Evolutionary conservation across 2,888 invertebrate species (phyloP).

Genomic region (Latheticus oryzae): DNA sequence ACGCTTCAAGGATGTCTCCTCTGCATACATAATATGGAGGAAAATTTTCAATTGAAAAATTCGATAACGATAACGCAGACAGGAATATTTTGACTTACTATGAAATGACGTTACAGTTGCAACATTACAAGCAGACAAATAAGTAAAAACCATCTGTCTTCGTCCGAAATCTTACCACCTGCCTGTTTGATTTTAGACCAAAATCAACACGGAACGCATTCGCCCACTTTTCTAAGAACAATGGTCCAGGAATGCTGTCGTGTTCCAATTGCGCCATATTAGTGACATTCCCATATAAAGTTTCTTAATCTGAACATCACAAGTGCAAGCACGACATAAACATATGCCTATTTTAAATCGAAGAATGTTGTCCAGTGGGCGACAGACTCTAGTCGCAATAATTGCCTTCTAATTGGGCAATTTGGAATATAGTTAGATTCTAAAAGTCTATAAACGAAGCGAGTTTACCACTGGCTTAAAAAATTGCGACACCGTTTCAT

Average conservation of each 20-base stretch:
- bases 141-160: too few species aligned
- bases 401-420: conserved; percentile 17
- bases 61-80: too few species aligned
- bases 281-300: conserved; percentile 26
- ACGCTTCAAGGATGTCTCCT: too few species aligned
- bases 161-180: too few species aligned
- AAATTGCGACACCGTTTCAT: conserved; percentile 9
- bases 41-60: too few species aligned
- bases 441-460: not conserved
- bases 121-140: too few species aligned
- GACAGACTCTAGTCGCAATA: conserved; percentile 21
- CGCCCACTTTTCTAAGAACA: conserved; percentile 38
- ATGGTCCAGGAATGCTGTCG: conserved; percentile 40
- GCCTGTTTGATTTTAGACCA: too few species aligned
- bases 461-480: too few species aligned
- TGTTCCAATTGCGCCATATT: conserved; percentile 38
- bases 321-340: conserved; percentile 24
- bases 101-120: too few species aligned
- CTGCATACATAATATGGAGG: too few species aligned
- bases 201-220: too few species aligned
- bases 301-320: conserved; percentile 24
- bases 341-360: conserved; percentile 30
- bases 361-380: conserved; percentile 43
- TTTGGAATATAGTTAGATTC: not conserved
- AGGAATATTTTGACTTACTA: too few species aligned